phyloP scores from a whole-genome alignment of 1,140 invertebrate genomes.

The Spodoptera frugiperda region DNA sequence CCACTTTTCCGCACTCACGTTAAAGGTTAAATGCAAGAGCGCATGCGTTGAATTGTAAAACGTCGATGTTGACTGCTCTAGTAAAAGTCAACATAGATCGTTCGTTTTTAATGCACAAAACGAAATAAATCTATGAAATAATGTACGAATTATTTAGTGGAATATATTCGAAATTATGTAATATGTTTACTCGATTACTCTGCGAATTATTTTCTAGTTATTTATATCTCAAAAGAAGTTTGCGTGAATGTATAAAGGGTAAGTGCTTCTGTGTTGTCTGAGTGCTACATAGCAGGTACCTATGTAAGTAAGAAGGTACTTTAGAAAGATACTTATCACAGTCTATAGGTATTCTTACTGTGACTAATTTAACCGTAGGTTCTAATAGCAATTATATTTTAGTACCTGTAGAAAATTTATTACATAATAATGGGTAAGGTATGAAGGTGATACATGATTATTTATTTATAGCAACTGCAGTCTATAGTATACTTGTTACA shows the following conservation, averaged over 20 bases:
- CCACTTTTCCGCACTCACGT: no score
- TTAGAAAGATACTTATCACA: no score
- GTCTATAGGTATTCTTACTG: no score
- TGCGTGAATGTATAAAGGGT: conserved; percentile 6
- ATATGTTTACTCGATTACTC: background rate
- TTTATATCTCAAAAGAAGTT: background rate
- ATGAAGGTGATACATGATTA: no score
- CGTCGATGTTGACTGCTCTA: background rate
- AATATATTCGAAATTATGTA: background rate
- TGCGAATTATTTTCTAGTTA: conserved; percentile 1
- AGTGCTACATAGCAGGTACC: no score
- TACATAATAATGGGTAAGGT: no score
- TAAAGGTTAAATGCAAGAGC: background rate
- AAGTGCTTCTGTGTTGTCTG: background rate
- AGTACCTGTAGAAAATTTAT: no score
- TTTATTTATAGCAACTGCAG: no score
- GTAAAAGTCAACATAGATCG: background rate
- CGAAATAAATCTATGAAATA: background rate
- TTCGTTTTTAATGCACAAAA: background rate
- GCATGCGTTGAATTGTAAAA: conserved; percentile 13
- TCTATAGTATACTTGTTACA: no score
- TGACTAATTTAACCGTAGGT: no score
- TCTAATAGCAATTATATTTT: no score
- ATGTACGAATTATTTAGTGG: background rate
- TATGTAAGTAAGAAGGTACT: no score